Evolutionary conservation across 2,888 invertebrate genomes (phyloP).

Genomic region (Noctua pronuba): DNA sequence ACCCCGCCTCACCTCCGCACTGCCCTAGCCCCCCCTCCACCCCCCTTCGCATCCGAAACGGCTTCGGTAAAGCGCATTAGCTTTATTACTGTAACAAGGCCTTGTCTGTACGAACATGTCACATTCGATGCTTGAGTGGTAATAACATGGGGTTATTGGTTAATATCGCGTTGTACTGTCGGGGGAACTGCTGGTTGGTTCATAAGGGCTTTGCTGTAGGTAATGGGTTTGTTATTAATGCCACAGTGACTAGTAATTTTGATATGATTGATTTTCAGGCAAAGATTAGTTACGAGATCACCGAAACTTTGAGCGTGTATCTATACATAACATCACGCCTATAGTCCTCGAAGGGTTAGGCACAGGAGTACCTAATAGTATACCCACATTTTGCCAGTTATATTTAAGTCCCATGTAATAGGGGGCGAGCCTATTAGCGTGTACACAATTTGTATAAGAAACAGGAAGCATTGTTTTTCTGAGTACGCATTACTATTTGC

Average conservation of each 20-base stretch:
- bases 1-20: conserved; percentile 36
- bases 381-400: too few relatives aligned
- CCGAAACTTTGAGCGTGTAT: not conserved
- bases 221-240: not conserved
- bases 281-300: too few relatives aligned
- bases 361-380: too few relatives aligned
- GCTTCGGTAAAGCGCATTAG: conserved; percentile 73
- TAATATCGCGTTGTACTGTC: not conserved
- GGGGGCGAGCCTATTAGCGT: not conserved
- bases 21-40: conserved; percentile 44
- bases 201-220: not conserved
- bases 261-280: not conserved
- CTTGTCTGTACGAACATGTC: conserved; percentile 52
- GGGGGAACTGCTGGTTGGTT: not conserved
- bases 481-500: not conserved
- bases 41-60: conserved; percentile 66
- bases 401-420: too few relatives aligned
- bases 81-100: conserved; percentile 73
- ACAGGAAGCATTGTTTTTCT: not conserved
- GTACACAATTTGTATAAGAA: not conserved
- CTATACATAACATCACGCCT: too few relatives aligned
- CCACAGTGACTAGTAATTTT: not conserved
- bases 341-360: too few relatives aligned
- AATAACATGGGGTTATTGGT: conserved; percentile 33
- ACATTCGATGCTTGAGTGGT: conserved; percentile 38